A percentile compares a stretch with the other conserved stretches of the same genome.
phyloP scores from a whole-genome alignment of 2,888 invertebrate species.

The Drosophila tanythrix region DNA sequence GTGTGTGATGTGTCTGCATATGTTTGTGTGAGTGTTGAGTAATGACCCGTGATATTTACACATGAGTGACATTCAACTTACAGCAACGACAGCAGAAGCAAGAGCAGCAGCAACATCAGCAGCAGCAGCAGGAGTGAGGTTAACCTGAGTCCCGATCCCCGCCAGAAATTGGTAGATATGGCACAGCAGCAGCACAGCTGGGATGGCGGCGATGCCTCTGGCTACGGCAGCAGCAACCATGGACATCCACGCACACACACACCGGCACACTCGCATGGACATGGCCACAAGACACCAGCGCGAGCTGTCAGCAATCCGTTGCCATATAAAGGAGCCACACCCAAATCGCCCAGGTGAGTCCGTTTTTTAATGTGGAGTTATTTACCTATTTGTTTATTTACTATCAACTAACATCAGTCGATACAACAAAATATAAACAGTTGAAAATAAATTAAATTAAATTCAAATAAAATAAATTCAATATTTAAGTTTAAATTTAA shows the following conservation, averaged over 20 bases:
- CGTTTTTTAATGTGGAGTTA: background rate
- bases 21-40: conserved; percentile 49
- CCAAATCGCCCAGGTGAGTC: conserved; percentile 83
- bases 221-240: conserved; percentile 36
- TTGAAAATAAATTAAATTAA: background rate
- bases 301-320: conserved; percentile 78
- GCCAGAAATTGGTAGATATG: conserved; percentile 47
- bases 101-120: conserved; percentile 26
- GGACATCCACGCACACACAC: conserved; percentile 40
- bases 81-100: conserved; percentile 43
- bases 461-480: background rate
- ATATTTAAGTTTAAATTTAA: no score
- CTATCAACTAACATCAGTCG: background rate
- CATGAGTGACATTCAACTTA: conserved; percentile 70
- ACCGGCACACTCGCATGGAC: conserved; percentile 37
- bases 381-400: background rate
- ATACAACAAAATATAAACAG: background rate
- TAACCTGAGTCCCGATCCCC: conserved; percentile 6
- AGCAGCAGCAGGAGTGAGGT: conserved; percentile 14
- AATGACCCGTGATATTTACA: conserved; percentile 76
- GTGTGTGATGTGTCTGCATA: conserved; percentile 19
- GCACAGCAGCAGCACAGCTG: conserved; percentile 78
- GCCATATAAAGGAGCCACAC: conserved; percentile 80
- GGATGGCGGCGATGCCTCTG: conserved; percentile 68
- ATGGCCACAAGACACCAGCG: conserved; percentile 64